Base-by-base conservation (phyloP, 2,113 vertebrate species). In the Alethe castanea region DNA sequence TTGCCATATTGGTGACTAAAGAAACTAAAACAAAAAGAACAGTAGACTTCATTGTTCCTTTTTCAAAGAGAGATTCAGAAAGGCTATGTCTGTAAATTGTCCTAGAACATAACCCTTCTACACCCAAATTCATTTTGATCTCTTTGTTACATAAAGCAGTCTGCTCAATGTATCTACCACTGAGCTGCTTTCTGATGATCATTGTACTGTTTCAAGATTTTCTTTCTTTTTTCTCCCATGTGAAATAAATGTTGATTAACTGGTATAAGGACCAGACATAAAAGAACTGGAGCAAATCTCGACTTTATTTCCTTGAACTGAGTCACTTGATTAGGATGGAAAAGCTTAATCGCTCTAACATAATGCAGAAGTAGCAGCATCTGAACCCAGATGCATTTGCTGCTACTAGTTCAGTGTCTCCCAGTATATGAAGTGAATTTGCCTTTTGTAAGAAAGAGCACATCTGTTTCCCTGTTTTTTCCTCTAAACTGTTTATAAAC, bases 401-500 rank as follows among this genome's bases (percentile, higher is more conserved):
- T 85, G n/a, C 11, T 74, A 28, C 11, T 18, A 26, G 23, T 81
- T 90, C 36, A 77, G 50, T 76, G 84, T 76, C 42, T 15, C n/a
- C 17, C 29, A 44, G 28, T 52, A 56, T 35, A 11, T 56, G 19
- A 87, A 87, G 16, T 19, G 2, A 66, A 70, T 60, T 48, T 66
- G 11, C 7, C 33, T 57, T 62, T 62, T 79, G 45, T 66, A 65
- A 73, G 60, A 90, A 94, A 91, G 52, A 77, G 25, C 50, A 89
- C 31, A 85, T 90, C 42, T 42, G 38, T 36, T 67, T 71, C 56
- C 28, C 33, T 56, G 17, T 48, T 82, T 89, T 74, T 48, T 71
- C 19, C 67, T 90, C n/a, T 92, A 71, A 94, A 84, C 25, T 45
- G 42, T 93, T 86, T 65, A 73, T 72, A 94, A 94, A 93, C 59